These are phyloP conservation scores for Lucilia sericata DNA, from an alignment of 1,140 invertebrate genomes.

Conservation along the genomic window DNA sequence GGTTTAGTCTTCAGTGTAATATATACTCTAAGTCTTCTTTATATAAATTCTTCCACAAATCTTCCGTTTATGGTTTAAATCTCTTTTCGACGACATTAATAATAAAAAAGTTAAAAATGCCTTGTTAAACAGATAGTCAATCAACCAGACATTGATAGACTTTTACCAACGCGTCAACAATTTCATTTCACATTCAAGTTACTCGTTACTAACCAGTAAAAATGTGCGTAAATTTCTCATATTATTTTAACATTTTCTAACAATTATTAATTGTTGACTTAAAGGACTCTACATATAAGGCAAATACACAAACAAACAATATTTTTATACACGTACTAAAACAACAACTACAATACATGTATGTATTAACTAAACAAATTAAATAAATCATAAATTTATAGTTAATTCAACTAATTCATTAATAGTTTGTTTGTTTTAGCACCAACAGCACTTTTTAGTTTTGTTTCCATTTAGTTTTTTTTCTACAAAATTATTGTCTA, in stretches of 20 bases:
- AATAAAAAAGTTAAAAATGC: no score
- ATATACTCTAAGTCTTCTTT: no score
- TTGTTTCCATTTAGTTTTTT: neutral
- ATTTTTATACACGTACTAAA: no score
- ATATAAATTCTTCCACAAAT: no score
- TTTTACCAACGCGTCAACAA: neutral
- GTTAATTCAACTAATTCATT: neutral
- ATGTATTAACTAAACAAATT: neutral
- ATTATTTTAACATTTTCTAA: neutral
- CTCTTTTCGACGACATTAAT: no score
- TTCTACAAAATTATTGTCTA: neutral
- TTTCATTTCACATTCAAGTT: neutral
- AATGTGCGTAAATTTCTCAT: slow-evolving; percentile 7
- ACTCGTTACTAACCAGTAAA: no score
- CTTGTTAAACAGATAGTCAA: no score
- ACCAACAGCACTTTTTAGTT: neutral
- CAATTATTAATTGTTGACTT: neutral
- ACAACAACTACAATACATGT: neutral
- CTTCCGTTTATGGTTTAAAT: no score
- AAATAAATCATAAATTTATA: neutral
- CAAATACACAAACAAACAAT: neutral
- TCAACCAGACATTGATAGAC: no score
- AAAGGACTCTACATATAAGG: neutral
- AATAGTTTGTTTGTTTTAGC: neutral
- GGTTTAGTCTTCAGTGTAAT: no score